Base-by-base conservation (phyloP, 2,797 vertebrate genomes). In the Sebastes cheni region DNA sequence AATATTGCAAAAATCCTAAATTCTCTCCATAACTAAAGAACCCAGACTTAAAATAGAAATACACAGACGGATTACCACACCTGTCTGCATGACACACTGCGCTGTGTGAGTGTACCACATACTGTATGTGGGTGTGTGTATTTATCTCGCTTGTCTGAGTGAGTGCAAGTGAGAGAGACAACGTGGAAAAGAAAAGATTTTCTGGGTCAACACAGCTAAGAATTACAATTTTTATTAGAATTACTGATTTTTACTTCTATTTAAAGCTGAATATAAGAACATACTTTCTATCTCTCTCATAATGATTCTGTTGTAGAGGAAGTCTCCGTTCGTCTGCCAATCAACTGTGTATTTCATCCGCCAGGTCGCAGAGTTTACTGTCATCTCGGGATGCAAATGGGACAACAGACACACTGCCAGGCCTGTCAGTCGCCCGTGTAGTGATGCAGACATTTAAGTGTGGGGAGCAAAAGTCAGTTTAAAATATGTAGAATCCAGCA, bases 131-230 rank as follows among this genome's bases (percentile, higher is more conserved):
- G 52, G 72, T 82, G 72, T 79, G 66, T 75, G 29, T 71, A n/a
- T 78, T 61, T 70, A 67, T 74, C 20, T 58, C 52, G 66, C 69
- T 66, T 64, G 20, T 75, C 67, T 67, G 46, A 67, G 22, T 54
- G 61, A 76, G 78, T 42, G 25, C 25, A 54, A 67, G 20, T 22
- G 29, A 34, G 59, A 70, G 72, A 18, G 60, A 42, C 50, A 32
- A 66, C 23, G 75, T 82, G 32, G 66, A 54, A 78, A 69, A 62
- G 23, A 75, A 76, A 77, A 20, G 42, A 67, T 88, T 93, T 93
- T 92, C 90, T 93, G 86, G 93, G 90, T 93, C 92, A 82, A 72
- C 60, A 65, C 55, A 39, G 77, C 3, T 6, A 82, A 83, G 39
- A 78, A 73, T n/a, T 70, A 62, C 60, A 30, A 39, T n/a, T n/a